Conservation (phyloP, 2,797 vertebrate species). For the Neosalanx taihuensis region DNA sequence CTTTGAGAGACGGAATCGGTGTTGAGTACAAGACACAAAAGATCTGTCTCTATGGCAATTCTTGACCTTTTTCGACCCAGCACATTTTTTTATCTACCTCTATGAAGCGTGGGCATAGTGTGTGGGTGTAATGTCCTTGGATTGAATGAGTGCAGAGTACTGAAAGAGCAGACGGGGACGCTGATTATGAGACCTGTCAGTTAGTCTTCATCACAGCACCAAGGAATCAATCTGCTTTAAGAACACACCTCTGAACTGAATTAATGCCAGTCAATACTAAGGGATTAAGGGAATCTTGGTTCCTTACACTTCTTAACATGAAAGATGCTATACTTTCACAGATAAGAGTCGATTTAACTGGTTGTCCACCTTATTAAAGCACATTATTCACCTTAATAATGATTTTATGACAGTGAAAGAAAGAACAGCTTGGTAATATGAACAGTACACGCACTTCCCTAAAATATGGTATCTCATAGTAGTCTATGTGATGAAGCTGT, state of each 20-base stretch:
- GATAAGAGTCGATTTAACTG: neutral
- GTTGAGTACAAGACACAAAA: slow-evolving; percentile 8
- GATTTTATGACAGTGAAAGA: too few species aligned
- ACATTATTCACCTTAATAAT: too few species aligned
- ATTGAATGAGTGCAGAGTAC: slow-evolving; percentile 20
- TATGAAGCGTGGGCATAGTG: neutral
- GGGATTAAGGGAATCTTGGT: neutral
- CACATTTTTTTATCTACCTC: slow-evolving; percentile 26
- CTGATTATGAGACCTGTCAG: neutral
- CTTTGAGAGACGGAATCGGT: neutral
- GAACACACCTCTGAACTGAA: neutral
- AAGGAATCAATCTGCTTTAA: neutral
- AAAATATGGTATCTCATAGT: too few species aligned
- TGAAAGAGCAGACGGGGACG: slow-evolving; percentile 27
- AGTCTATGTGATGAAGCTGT: too few species aligned
- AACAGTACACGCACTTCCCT: too few species aligned
- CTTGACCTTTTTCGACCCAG: slow-evolving; percentile 13
- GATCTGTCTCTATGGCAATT: slow-evolving; percentile 37
- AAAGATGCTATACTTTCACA: neutral
- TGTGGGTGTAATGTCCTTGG: neutral
- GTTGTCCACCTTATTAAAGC: too few species aligned
- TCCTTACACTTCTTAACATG: neutral
- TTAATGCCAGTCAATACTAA: too few species aligned
- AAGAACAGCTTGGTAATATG: too few species aligned
- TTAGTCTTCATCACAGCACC: neutral